These are phyloP conservation scores for Chlorops oryzae DNA, from an alignment of 1,140 invertebrate species.

Conservation along the genomic window DNA sequence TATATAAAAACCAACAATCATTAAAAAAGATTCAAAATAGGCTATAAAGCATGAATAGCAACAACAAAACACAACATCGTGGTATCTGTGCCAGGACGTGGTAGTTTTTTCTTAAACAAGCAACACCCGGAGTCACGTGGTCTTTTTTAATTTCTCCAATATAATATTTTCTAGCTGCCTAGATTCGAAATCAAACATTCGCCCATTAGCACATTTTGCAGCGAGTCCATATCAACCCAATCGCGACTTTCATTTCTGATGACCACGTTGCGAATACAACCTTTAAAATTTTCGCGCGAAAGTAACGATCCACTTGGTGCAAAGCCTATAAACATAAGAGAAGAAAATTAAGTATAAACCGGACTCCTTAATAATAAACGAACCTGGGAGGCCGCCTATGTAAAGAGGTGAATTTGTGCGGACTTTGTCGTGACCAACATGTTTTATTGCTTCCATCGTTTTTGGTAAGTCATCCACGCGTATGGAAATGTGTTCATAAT, in stretches of 20 bases:
- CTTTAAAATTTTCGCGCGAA: constrained; percentile 77
- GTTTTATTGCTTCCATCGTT: constrained; percentile 45
- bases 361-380: background rate
- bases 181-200: constrained; percentile 59
- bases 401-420: constrained; percentile 61
- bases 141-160: too few relatives aligned
- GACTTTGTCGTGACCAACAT: constrained; percentile 29
- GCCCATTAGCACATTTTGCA: constrained; percentile 77
- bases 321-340: constrained; percentile 52
- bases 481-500: constrained; percentile 62
- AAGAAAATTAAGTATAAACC: background rate
- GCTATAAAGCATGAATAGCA: too few relatives aligned
- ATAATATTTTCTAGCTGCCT: too few relatives aligned
- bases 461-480: constrained; percentile 63
- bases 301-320: constrained; percentile 61
- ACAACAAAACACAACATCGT: too few relatives aligned
- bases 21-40: too few relatives aligned
- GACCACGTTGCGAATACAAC: constrained; percentile 80
- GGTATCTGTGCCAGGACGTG: too few relatives aligned
- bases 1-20: too few relatives aligned
- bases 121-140: too few relatives aligned
- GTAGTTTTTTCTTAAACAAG: too few relatives aligned
- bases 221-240: constrained; percentile 76
- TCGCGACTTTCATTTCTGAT: constrained; percentile 63
- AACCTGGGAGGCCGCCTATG: constrained; percentile 81